Percentiles rank a stretch among this genome's conserved stretches.
phyloP scores from a whole-genome alignment of 2,888 invertebrate genomes.

The Norana najaformis region DNA sequence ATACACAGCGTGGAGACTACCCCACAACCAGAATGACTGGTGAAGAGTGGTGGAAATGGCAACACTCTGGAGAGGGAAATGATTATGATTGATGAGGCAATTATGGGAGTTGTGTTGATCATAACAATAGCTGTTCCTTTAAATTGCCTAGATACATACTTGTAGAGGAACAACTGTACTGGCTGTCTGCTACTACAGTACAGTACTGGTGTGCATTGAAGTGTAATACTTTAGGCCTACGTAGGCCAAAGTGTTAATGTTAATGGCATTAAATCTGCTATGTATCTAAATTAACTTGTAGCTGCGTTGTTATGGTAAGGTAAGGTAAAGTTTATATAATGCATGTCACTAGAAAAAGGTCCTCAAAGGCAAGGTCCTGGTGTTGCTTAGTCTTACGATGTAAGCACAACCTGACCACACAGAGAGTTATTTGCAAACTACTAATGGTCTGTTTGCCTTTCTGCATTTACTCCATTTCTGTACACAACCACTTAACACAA shows the following conservation, averaged over 20 bases:
- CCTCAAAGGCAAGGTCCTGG: not conserved
- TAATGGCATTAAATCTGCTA: not conserved
- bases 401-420: no score
- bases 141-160: not conserved
- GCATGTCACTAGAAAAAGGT: not conserved
- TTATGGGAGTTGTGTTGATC: no score
- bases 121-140: no score
- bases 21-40: no score
- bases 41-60: no score
- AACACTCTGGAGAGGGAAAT: no score
- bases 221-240: constrained; percentile 3
- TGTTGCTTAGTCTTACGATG: not conserved
- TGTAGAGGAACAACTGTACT: not conserved
- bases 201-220: not conserved
- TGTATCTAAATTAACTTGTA: not conserved
- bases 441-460: not conserved
- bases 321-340: not conserved
- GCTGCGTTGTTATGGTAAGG: not conserved
- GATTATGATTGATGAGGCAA: no score
- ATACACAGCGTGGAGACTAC: no score
- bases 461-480: not conserved
- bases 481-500: not conserved
- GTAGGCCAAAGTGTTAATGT: no score
- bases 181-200: not conserved
- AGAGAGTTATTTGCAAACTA: not conserved